Conservation (phyloP, 1,140 invertebrate species). For the Tetramorium alpestre region DNA sequence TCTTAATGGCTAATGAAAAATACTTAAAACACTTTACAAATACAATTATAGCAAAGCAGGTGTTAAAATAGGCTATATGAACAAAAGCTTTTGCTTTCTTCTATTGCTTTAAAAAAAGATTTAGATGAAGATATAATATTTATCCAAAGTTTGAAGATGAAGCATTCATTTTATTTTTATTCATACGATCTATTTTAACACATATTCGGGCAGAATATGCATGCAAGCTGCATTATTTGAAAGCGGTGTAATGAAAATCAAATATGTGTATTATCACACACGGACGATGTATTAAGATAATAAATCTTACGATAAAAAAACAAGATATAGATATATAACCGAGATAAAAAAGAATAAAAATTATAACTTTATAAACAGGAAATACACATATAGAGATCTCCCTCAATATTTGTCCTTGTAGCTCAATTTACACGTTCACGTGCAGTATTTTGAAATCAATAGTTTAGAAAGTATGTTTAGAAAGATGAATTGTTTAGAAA, state of each 20-base stretch:
- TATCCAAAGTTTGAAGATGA: not conserved
- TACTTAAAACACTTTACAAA: constrained; percentile 9
- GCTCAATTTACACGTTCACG: not conserved
- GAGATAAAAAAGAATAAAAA: constrained; percentile 27
- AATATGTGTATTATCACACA: constrained; percentile 41
- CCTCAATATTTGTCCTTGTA: constrained; percentile 13
- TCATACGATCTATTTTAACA: constrained; percentile 8
- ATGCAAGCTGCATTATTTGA: constrained; percentile 44
- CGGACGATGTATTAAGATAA: not conserved
- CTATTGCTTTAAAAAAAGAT: not conserved
- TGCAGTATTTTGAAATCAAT: not conserved
- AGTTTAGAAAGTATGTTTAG: not conserved
- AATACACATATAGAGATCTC: constrained; percentile 14
- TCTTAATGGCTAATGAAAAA: constrained; percentile 15
- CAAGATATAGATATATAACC: not conserved
- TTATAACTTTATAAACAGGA: not conserved
- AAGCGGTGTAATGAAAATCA: constrained; percentile 23
- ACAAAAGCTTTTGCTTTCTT: not conserved
- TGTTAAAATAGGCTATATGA: constrained; percentile 5
- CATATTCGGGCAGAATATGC: constrained; percentile 27
- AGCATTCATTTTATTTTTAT: not conserved
- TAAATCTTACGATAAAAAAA: constrained; percentile 12
- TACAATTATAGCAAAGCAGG: constrained; percentile 61
- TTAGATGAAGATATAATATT: not conserved
- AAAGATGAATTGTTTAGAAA: not conserved